A percentile compares a stretch with the other conserved stretches of the same genome.
Evolutionary conservation across 2,797 vertebrate genomes (phyloP).

Genomic region (Neoniphon sammara): DNA sequence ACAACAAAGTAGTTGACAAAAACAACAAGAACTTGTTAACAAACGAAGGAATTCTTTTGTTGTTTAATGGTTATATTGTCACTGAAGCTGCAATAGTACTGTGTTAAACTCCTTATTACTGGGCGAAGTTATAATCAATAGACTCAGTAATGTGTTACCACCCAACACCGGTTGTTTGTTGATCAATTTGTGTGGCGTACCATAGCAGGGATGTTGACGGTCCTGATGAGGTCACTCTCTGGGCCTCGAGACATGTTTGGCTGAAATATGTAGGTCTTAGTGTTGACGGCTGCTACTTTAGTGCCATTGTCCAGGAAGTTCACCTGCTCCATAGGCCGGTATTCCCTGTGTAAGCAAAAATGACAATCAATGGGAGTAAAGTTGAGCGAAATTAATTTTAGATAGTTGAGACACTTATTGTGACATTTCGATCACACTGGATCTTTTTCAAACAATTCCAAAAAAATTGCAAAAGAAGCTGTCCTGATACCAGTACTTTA

Average conservation of each 20-base stretch:
- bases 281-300: constrained; percentile 89
- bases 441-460: too few relatives aligned
- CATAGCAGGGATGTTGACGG: constrained; percentile 91
- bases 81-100: too few relatives aligned
- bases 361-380: background rate
- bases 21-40: too few relatives aligned
- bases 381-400: too few relatives aligned
- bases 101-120: too few relatives aligned
- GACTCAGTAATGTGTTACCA: background rate
- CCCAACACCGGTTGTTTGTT: background rate
- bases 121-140: background rate
- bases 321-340: constrained; percentile 88
- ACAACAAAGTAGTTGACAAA: too few relatives aligned
- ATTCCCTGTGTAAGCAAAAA: constrained; percentile 85
- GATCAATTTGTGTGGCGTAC: constrained; percentile 77
- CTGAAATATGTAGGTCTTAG: constrained; percentile 92
- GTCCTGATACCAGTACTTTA: too few relatives aligned
- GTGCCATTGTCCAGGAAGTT: constrained; percentile 90
- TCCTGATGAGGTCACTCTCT: constrained; percentile 89
- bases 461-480: constrained; percentile 1
- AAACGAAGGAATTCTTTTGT: too few relatives aligned
- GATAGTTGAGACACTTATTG: too few relatives aligned
- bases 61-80: too few relatives aligned
- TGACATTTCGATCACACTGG: too few relatives aligned
- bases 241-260: constrained; percentile 88